Conservation (phyloP, 2,113 vertebrate species). For the Mus pahari region DNA sequence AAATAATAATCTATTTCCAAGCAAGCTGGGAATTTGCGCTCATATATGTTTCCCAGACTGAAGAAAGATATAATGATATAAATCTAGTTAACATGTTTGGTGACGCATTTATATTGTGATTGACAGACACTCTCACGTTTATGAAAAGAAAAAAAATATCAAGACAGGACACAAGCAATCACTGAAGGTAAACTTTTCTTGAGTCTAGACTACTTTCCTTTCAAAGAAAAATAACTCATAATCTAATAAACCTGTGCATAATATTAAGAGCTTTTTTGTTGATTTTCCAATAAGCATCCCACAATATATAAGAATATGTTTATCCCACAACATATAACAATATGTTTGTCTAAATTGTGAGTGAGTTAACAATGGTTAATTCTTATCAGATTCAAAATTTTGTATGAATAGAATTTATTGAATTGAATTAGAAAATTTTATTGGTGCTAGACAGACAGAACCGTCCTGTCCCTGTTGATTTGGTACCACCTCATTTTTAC, state of each 20-base stretch:
- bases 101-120: background rate
- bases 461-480: background rate
- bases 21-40: background rate
- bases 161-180: constrained; percentile 48
- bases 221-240: background rate
- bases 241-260: background rate
- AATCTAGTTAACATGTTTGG: background rate
- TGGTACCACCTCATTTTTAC: background rate
- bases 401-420: background rate
- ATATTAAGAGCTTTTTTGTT: background rate
- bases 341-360: background rate
- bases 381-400: background rate
- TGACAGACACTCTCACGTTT: background rate
- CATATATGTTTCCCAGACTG: background rate
- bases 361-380: background rate
- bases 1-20: background rate
- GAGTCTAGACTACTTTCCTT: constrained; percentile 49
- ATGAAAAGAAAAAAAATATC: background rate
- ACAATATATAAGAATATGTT: background rate
- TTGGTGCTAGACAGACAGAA: background rate
- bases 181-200: constrained; percentile 44
- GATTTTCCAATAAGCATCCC: background rate
- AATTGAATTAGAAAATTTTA: background rate
- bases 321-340: background rate
- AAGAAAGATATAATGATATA: background rate